Evolutionary conservation across 2,888 invertebrate genomes (phyloP), one percentile per base, ranked within the genome.

Genomic region (Pyrocoelia pectoralis): DNA sequence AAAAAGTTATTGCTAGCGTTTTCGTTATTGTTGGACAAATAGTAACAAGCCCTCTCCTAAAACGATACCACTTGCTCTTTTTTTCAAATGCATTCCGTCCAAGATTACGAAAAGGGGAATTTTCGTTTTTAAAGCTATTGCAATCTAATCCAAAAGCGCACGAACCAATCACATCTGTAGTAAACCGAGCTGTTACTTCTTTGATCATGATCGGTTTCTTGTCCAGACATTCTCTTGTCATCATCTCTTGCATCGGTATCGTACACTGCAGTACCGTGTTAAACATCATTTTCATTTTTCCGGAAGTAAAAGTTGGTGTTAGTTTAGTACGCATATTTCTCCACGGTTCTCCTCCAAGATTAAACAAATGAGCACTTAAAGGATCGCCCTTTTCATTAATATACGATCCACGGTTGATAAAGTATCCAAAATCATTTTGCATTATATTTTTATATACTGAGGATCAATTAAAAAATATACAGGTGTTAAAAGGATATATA

Each of bases 71-170:
- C 5, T 5, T 4, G 2, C 8, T 17, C 2, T 4, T 19, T 15
- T 3, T 8, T 1, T 67, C 53, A 2, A 70, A 15, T 24, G 29
- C 8, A 46, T 49, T 49, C 8, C 15, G 6, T 6, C 48, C 56
- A 1, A 46, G 19, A 48, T 70, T 56, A 18, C 77, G 68, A 66
- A 82, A 80, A 24, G 77, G 75, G 1, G 79, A 75, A 29, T 79
- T 70, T 9, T 74, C 68, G 56, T 77, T 67, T 43, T 12, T 12
- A 18, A 56, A 50, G 12, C 56, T 38, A 33, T 56, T 19, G 38
- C 33, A 56, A 38, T 49, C 29, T 2, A 56, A 13, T 1, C 56
- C 56, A n/a, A 56, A 48, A 9, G 15, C 56, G 15, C 40, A 46
- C 28, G 43, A 59, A 9, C 62, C 56, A n/a, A 58, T 58, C n/a